Percentiles rank a stretch among this genome's conserved stretches.
Conservation (phyloP, 2,888 invertebrate species). For the Agrochola litura region DNA sequence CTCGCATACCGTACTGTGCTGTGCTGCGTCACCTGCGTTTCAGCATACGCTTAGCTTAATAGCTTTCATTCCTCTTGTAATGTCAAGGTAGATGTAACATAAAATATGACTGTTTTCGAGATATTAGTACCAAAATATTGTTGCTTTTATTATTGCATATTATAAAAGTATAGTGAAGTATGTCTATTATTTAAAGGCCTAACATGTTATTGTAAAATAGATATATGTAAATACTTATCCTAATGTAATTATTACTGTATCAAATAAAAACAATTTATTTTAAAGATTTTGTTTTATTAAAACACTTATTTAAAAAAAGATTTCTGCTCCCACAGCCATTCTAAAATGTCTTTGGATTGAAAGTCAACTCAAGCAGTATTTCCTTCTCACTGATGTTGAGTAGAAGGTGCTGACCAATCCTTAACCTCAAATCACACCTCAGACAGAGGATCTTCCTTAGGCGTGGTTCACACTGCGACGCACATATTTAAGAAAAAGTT, state of each 20-base stretch:
- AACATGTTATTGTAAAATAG: conserved; percentile 58
- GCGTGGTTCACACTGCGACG: too few species aligned
- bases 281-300: conserved; percentile 8
- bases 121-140: conserved; percentile 45
- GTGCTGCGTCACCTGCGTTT: too few species aligned
- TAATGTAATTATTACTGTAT: conserved; percentile 61
- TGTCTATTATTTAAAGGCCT: conserved; percentile 58
- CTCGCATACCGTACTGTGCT: too few species aligned
- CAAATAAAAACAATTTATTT: conserved; percentile 61
- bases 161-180: conserved; percentile 39
- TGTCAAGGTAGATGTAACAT: conserved; percentile 5
- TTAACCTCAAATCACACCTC: too few species aligned
- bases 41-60: too few species aligned
- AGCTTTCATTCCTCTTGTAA: conserved; percentile 22
- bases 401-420: neutral
- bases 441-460: too few species aligned
- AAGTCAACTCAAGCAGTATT: too few species aligned
- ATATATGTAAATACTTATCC: conserved; percentile 66
- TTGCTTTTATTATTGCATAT: conserved; percentile 48
- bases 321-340: too few species aligned
- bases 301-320: too few species aligned
- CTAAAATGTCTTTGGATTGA: too few species aligned
- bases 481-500: too few species aligned
- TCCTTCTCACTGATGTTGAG: too few species aligned
- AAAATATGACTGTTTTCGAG: conserved; percentile 10